Evolutionary conservation across 1,140 invertebrate species (phyloP).

Genomic region (Mamestra configurata): DNA sequence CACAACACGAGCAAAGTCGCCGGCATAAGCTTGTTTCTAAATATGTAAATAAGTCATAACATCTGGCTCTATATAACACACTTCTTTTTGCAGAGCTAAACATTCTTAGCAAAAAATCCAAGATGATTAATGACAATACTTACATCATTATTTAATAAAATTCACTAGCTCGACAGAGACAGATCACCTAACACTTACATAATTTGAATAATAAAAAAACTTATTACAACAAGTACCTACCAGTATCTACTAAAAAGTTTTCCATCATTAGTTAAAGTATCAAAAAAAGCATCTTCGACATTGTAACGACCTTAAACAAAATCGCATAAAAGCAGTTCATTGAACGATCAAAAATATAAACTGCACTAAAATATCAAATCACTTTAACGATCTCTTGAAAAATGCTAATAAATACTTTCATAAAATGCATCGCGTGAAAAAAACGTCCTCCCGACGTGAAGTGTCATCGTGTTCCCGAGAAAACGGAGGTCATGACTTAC

Average conservation of each 20-base stretch:
- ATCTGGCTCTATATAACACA: not conserved
- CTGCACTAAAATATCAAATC: conserved; percentile 19
- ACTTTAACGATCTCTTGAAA: not conserved
- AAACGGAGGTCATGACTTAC: not conserved
- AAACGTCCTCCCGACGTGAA: not conserved
- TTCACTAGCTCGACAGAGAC: not conserved
- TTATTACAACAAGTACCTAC: not conserved
- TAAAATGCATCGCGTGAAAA: conserved; percentile 7
- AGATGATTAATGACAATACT: conserved; percentile 8
- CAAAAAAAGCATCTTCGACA: not conserved
- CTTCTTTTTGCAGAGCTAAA: not conserved
- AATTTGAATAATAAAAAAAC: conserved; percentile 17
- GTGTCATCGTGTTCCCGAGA: not conserved
- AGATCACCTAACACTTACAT: not conserved
- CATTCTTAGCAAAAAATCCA: not conserved
- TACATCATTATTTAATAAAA: conserved; percentile 14
- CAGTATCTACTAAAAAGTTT: not conserved
- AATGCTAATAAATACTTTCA: not conserved
- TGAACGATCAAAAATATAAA: conserved; percentile 9
- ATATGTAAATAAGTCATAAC: too few relatives aligned
- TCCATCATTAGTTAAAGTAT: too few relatives aligned
- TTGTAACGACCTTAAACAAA: conserved; percentile 1
- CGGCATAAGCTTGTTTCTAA: too few relatives aligned
- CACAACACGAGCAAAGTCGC: too few relatives aligned
- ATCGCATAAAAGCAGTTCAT: conserved; percentile 4